A percentile compares a stretch with the other conserved stretches of the same genome.
Evolutionary conservation across 2,797 vertebrate species (phyloP).

Genomic region (Intellagama lesueurii): DNA sequence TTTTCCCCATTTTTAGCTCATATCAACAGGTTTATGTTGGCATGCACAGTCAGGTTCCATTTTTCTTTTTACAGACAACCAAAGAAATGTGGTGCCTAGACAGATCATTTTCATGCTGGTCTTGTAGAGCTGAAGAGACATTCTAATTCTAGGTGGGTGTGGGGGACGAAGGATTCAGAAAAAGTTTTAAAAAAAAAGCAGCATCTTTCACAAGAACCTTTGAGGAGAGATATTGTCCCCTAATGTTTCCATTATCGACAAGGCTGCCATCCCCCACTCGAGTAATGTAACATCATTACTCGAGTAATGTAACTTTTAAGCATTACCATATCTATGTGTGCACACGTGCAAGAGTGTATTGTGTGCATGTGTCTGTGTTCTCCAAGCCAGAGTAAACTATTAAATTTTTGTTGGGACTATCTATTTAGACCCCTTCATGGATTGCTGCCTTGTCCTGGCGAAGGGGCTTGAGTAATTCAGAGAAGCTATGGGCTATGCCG

Average conservation of each 20-base stretch:
- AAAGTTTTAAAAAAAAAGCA: too few species aligned
- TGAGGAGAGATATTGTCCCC: neutral
- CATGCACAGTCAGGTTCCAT: conserved; percentile 22
- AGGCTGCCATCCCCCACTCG: too few species aligned
- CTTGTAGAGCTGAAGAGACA: neutral
- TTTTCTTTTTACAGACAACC: conserved; percentile 34
- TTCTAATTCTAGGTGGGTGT: neutral
- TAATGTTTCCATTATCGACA: neutral
- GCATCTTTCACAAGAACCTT: neutral
- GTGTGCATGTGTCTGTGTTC: too few species aligned
- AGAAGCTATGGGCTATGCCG: too few species aligned
- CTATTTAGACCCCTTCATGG: too few species aligned
- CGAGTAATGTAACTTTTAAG: neutral
- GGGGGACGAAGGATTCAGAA: too few species aligned
- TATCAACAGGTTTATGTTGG: conserved; percentile 58
- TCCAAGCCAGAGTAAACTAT: too few species aligned
- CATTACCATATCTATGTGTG: neutral
- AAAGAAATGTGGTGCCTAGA: conserved; percentile 37
- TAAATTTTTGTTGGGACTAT: too few species aligned
- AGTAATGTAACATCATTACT: too few species aligned
- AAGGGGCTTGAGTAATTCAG: too few species aligned
- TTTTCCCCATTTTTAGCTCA: conserved; percentile 62
- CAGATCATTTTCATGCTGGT: conserved; percentile 10
- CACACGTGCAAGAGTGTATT: too few species aligned
- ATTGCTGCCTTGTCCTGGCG: too few species aligned